Percentiles rank a stretch among this genome's conserved stretches.
Evolutionary conservation across 2,113 vertebrate genomes (phyloP).

Genomic region (Rhadina sibilatrix): DNA sequence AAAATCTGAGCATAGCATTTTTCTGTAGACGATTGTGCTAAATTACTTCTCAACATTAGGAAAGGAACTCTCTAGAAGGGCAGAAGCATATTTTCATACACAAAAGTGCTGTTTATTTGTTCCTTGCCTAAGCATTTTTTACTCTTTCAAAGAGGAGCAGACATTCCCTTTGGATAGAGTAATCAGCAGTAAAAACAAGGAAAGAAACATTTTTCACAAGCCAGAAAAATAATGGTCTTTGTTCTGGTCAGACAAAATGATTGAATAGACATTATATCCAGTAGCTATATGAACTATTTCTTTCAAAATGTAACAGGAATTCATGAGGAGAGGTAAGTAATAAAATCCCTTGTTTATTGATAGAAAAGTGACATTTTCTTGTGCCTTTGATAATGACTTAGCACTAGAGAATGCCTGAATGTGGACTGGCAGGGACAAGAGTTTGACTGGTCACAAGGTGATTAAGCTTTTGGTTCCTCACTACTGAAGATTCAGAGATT

Average conservation of each 20-base stretch:
- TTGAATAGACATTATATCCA: neutral
- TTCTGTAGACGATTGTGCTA: neutral
- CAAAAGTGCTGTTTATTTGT: neutral
- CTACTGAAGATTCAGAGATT: neutral
- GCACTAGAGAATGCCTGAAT: neutral
- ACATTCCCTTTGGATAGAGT: constrained; percentile 45
- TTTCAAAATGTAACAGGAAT: neutral
- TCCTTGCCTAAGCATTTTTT: neutral
- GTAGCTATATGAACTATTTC: neutral
- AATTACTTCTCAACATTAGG: neutral
- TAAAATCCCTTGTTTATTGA: neutral
- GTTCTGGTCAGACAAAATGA: neutral
- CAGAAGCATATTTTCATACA: neutral
- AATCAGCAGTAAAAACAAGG: constrained; percentile 12
- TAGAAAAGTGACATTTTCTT: neutral
- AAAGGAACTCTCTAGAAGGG: neutral
- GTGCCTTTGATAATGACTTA: neutral
- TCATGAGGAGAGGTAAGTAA: neutral
- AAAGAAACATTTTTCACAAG: neutral
- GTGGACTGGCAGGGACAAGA: neutral
- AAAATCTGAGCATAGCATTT: neutral
- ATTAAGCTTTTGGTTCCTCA: neutral
- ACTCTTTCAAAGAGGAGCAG: neutral
- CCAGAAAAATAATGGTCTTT: constrained; percentile 15
- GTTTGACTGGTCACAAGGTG: neutral